Percentiles rank a stretch among this genome's conserved stretches.
Conservation (phyloP, 2,888 invertebrate species). For the Nomada fabriciana region DNA sequence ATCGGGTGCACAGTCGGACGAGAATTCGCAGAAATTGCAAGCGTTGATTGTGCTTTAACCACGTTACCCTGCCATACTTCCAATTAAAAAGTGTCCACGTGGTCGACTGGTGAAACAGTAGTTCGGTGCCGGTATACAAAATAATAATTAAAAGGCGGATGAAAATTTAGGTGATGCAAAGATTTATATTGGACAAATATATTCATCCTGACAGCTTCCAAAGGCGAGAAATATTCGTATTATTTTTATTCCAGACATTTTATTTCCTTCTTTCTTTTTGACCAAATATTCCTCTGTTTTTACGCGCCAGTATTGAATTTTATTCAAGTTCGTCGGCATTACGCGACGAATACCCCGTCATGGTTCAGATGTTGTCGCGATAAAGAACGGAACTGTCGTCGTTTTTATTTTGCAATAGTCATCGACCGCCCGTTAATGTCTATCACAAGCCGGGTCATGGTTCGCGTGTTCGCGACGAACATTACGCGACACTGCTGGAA, state of each 20-base stretch:
- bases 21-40: no score
- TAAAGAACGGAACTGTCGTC: slow-evolving; percentile 37
- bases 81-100: background rate
- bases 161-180: no score
- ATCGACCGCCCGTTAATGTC: background rate
- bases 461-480: slow-evolving; percentile 62
- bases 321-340: background rate
- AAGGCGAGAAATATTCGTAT: background rate
- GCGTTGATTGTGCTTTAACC: no score
- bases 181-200: no score
- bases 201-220: no score
- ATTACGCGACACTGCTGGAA: slow-evolving; percentile 41
- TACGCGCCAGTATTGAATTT: background rate
- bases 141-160: no score
- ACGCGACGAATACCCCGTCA: slow-evolving; percentile 16
- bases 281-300: background rate
- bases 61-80: no score
- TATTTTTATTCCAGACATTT: background rate
- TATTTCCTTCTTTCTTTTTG: background rate
- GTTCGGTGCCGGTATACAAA: background rate
- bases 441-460: slow-evolving; percentile 58
- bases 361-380: slow-evolving; percentile 3
- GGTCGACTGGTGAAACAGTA: background rate
- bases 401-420: slow-evolving; percentile 53
- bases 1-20: no score